Conservation (phyloP, 2,888 invertebrate species). For the Eurytoma californica region DNA sequence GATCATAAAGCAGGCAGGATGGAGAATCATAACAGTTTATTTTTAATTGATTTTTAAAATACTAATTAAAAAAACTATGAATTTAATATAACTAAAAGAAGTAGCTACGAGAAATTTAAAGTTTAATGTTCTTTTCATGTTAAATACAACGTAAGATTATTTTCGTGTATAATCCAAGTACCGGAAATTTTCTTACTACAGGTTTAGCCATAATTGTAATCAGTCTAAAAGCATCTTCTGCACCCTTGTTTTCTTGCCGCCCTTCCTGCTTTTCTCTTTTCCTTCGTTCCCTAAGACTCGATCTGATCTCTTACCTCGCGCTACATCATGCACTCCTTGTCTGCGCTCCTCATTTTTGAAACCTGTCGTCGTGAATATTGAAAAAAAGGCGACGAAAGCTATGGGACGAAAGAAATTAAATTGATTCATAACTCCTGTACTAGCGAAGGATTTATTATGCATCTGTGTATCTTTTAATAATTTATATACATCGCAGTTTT, state of each 20-base stretch:
- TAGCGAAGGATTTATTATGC: too few species aligned
- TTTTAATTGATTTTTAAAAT: too few species aligned
- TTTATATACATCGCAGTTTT: too few species aligned
- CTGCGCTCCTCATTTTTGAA: constrained; percentile 21
- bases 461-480: too few species aligned
- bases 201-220: constrained; percentile 54
- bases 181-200: constrained; percentile 8
- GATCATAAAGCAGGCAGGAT: too few species aligned
- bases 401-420: constrained; percentile 24
- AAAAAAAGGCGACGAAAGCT: neutral
- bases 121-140: too few species aligned
- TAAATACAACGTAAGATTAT: too few species aligned
- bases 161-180: too few species aligned
- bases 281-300: constrained; percentile 1
- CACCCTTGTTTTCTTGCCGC: constrained; percentile 7
- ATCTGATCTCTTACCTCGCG: neutral
- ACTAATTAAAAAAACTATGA: too few species aligned
- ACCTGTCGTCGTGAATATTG: constrained; percentile 1
- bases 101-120: too few species aligned
- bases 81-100: too few species aligned
- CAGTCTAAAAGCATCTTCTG: constrained; percentile 55
- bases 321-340: constrained; percentile 14
- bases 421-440: neutral
- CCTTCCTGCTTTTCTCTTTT: neutral
- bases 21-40: too few species aligned